Conservation (phyloP, 2,113 vertebrate genomes). For the Gobio gobio region DNA sequence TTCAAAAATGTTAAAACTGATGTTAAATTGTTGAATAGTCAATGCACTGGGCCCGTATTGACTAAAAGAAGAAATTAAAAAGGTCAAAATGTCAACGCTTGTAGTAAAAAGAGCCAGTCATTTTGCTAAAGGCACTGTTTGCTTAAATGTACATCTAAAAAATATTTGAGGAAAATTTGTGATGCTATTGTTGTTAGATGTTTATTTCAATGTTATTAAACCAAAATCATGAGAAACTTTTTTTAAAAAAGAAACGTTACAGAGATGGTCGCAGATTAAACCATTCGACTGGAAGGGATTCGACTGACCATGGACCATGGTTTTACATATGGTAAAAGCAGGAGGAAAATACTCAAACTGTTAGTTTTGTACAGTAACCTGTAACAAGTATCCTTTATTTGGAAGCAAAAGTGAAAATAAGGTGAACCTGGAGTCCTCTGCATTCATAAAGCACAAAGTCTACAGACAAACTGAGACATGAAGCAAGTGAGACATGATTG, state of each 20-base stretch:
- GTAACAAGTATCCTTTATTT: background rate
- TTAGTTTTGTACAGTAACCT: background rate
- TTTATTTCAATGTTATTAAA: background rate
- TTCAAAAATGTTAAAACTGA: too few relatives aligned
- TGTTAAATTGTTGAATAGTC: too few relatives aligned
- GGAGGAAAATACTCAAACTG: background rate
- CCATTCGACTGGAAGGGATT: background rate
- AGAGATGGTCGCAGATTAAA: background rate
- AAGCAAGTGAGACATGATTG: background rate
- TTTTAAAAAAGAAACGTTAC: background rate
- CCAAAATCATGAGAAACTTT: background rate
- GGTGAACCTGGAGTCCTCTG: background rate
- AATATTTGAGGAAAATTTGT: too few relatives aligned
- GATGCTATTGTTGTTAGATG: too few relatives aligned
- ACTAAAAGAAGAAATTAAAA: too few relatives aligned
- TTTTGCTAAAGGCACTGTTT: too few relatives aligned
- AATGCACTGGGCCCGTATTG: too few relatives aligned
- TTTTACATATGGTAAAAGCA: background rate
- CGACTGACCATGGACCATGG: background rate
- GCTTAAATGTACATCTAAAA: too few relatives aligned
- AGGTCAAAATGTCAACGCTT: too few relatives aligned
- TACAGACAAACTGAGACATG: background rate
- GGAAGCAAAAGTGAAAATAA: background rate
- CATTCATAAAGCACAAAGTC: background rate
- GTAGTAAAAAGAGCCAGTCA: too few relatives aligned